Conservation (phyloP, 1,140 invertebrate species). For the Drosophila willistoni region DNA sequence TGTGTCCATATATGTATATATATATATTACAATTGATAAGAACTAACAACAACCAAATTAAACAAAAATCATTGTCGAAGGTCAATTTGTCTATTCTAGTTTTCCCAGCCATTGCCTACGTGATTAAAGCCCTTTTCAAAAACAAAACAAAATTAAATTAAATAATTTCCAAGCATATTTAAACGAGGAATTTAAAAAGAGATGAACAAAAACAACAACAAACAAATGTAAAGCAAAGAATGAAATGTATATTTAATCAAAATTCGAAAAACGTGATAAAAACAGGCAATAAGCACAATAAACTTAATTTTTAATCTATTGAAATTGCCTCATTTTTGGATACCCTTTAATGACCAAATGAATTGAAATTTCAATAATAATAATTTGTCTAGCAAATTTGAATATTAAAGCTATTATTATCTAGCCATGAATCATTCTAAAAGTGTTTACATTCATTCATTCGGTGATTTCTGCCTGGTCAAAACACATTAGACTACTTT, state of each 20-base stretch:
- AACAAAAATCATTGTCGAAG: conserved; percentile 11
- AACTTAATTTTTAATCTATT: too few species aligned
- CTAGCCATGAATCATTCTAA: too few species aligned
- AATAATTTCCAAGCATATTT: background rate
- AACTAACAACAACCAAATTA: background rate
- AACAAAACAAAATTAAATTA: background rate
- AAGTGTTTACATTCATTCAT: too few species aligned
- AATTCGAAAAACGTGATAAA: background rate
- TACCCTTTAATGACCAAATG: too few species aligned
- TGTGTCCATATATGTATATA: too few species aligned
- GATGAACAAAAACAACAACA: background rate
- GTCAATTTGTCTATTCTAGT: conserved; percentile 5
- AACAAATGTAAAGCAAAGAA: background rate
- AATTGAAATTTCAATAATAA: too few species aligned
- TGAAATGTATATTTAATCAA: background rate
- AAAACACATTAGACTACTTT: too few species aligned
- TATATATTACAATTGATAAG: background rate
- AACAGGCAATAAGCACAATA: too few species aligned
- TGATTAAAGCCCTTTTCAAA: background rate
- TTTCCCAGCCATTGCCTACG: conserved; percentile 2
- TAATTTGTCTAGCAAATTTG: too few species aligned
- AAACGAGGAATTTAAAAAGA: conserved; percentile 4
- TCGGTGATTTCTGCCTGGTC: too few species aligned
- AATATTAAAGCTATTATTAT: too few species aligned
- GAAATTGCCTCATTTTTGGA: too few species aligned